Evolutionary conservation across 2,113 vertebrate genomes (phyloP).

Genomic region (Rhinolophus sinicus): DNA sequence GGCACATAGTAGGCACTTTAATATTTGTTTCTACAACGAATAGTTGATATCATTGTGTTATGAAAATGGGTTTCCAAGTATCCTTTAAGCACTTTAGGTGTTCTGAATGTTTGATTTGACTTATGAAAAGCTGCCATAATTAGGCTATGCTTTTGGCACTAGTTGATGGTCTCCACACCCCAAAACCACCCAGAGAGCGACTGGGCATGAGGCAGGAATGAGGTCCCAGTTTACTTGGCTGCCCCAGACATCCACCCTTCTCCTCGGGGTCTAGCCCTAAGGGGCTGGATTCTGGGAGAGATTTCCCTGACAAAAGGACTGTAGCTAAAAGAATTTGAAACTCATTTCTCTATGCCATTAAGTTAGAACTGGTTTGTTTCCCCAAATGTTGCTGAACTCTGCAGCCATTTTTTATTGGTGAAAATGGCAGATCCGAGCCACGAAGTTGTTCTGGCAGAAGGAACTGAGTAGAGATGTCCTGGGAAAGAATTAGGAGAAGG

Average conservation of each 20-base stretch:
- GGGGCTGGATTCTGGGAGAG: background rate
- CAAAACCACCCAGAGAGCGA: background rate
- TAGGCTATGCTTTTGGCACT: background rate
- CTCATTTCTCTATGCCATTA: background rate
- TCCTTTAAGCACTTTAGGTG: background rate
- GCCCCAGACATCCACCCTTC: background rate
- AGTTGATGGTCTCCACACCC: background rate
- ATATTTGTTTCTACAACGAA: background rate
- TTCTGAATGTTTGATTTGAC: background rate
- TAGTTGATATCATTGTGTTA: background rate
- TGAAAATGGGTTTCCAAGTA: background rate
- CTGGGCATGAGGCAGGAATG: background rate
- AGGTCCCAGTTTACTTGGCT: background rate
- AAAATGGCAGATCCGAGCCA: background rate
- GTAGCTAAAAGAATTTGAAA: background rate
- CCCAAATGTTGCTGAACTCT: background rate
- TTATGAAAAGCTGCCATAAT: background rate
- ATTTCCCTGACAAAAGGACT: background rate
- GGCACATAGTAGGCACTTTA: background rate
- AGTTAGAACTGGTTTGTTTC: background rate
- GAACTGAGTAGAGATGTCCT: background rate
- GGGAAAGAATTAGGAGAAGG: conserved; percentile 27
- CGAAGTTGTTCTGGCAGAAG: background rate
- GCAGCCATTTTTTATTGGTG: background rate
- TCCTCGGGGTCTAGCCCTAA: background rate